Percentiles rank a stretch among this genome's conserved stretches.
These are phyloP conservation scores for Acanthochromis polyacanthus DNA, from an alignment of 2,113 vertebrate species.

Conservation along the genomic window DNA sequence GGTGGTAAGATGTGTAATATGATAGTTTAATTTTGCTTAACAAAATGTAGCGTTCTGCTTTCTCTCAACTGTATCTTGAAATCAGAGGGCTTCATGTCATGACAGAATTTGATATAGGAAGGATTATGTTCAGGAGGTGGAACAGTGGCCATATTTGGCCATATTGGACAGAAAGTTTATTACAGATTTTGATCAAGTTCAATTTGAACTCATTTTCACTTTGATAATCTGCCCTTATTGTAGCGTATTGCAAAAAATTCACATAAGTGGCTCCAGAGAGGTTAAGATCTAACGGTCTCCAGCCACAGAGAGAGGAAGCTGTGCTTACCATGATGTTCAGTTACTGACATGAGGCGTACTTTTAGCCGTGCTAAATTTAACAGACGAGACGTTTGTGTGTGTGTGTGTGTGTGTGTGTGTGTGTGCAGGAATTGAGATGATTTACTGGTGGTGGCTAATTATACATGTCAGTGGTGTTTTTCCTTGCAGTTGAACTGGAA, in stretches of 20 bases:
- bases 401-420: conserved; percentile 10
- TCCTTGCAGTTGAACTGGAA: conserved; percentile 55
- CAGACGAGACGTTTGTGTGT: conserved; percentile 15
- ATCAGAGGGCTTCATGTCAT: not conserved
- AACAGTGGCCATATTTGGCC: not conserved
- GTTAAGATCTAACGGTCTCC: conserved; percentile 11
- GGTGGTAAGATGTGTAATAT: not conserved
- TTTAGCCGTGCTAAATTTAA: conserved; percentile 65
- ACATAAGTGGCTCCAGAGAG: not conserved
- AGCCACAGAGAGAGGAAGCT: conserved; percentile 32
- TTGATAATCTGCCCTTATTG: not conserved
- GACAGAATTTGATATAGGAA: not conserved
- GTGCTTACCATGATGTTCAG: conserved; percentile 34
- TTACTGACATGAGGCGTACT: conserved; percentile 39
- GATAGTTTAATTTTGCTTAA: not conserved
- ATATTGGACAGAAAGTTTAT: not conserved
- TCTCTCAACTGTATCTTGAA: not conserved
- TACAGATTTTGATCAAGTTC: not conserved
- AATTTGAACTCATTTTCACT: not conserved
- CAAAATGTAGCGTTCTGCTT: not conserved
- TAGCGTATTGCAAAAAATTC: too few relatives aligned
- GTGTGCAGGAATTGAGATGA: conserved; percentile 31
- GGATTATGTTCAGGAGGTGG: not conserved
- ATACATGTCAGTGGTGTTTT: conserved; percentile 69
- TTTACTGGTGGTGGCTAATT: conserved; percentile 60